Conservation (phyloP, 2,113 vertebrate genomes). For the Ammodramus savannarum region DNA sequence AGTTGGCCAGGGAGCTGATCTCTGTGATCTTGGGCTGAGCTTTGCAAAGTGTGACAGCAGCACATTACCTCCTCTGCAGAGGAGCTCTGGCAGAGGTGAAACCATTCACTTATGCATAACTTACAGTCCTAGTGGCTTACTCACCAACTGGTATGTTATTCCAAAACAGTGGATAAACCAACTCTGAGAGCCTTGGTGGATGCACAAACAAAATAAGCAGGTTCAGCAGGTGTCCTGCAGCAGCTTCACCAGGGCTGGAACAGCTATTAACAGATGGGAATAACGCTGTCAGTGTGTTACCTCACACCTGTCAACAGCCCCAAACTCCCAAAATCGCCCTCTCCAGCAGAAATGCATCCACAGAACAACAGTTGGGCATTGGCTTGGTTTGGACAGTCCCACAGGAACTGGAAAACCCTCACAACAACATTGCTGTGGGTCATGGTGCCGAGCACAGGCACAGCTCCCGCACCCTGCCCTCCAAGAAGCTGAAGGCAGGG, state of each 20-base stretch:
- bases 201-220: background rate
- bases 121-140: background rate
- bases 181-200: background rate
- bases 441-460: rapidly evolving
- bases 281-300: background rate
- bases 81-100: rapidly evolving
- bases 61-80: background rate
- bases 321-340: background rate
- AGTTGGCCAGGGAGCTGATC: background rate
- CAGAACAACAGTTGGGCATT: background rate
- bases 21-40: conserved; percentile 4
- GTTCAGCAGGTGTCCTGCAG: background rate
- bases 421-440: background rate
- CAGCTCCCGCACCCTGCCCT: background rate
- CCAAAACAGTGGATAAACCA: background rate
- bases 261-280: background rate
- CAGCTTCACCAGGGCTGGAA: background rate
- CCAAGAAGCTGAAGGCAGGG: rapidly evolving
- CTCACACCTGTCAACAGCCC: background rate
- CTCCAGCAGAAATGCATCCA: background rate
- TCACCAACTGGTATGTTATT: background rate
- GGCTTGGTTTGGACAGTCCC: background rate
- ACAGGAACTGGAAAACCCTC: background rate
- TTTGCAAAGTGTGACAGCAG: background rate
- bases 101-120: background rate